Evolutionary conservation across 2,888 invertebrate species (phyloP).

Genomic region (Allophyes oxyacanthae): DNA sequence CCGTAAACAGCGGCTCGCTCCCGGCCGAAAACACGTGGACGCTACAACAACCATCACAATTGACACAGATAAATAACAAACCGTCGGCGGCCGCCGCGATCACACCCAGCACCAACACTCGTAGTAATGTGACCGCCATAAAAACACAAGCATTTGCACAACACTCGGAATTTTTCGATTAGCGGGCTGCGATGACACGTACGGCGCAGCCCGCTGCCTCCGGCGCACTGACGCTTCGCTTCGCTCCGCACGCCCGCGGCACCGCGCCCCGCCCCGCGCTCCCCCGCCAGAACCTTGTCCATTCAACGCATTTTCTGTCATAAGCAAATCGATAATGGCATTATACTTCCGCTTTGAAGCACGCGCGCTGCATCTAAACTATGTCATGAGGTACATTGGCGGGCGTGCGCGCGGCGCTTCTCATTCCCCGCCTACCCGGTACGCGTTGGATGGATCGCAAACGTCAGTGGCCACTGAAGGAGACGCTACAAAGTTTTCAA

Average conservation of each 20-base stretch:
- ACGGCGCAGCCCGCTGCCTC: constrained; percentile 82
- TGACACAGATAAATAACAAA: constrained; percentile 71
- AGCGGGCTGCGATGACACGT: constrained; percentile 85
- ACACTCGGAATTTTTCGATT: constrained; percentile 80
- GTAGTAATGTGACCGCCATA: constrained; percentile 94
- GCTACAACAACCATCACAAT: constrained; percentile 64
- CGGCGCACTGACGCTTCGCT: constrained; percentile 76
- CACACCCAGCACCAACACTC: constrained; percentile 90
- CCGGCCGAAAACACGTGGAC: constrained; percentile 79
- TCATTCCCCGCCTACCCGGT: constrained; percentile 20
- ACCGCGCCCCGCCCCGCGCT: constrained; percentile 54
- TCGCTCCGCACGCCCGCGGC: constrained; percentile 55
- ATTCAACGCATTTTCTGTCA: constrained; percentile 89
- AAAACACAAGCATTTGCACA: constrained; percentile 92
- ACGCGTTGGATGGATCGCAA: constrained; percentile 27
- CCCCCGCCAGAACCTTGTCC: constrained; percentile 72
- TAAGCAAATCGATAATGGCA: constrained; percentile 89
- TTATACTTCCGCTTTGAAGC: constrained; percentile 86
- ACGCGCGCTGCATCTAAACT: constrained; percentile 84
- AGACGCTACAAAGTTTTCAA: constrained; percentile 44
- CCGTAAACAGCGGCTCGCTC: constrained; percentile 81
- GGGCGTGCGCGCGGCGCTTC: constrained; percentile 22
- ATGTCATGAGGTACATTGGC: constrained; percentile 72
- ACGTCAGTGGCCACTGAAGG: constrained; percentile 41
- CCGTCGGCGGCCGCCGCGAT: constrained; percentile 86